Evolutionary conservation across 2,113 vertebrate species (phyloP), one percentile per base, ranked within the genome.

Genomic region (Perca fluviatilis): DNA sequence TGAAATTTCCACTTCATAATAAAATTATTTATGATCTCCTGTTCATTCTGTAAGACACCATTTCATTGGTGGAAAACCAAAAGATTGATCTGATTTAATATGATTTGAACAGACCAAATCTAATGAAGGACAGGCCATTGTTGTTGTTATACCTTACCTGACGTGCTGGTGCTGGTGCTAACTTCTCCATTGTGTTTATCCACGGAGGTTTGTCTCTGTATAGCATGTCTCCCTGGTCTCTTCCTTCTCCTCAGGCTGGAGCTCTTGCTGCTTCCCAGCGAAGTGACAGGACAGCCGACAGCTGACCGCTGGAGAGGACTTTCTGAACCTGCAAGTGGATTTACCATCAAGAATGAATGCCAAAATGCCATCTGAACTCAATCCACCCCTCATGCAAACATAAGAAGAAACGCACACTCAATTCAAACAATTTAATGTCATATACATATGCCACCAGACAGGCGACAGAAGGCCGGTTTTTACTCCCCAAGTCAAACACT

Each of bases 81-180:
- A 53, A 6, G 1, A 3, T n/a, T 10, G 21, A 51, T 74, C 5
- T 14, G 15, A 14, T n/a, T 74, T 14, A 47, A 15, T 27, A 6
- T 7, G 27, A 33, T 23, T 23, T 43, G 5, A 66, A 53, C 46
- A 40, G 16, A 21, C 18, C 19, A 63, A 64, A 56, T 47, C 10
- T n/a, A 63, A 23, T 2, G 25, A 27, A 40, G 16, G 46, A n/a
- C 15, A 23, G 50, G 43, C 21, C 23, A 30, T 16, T 66, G 10
- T 58, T 43, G 40, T 40, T 2, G 10, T 43, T 13, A 8, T 6
- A 9, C 2, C 51, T 61, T 33, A 98, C 98, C 98, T 96, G 97
- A 98, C 46, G 96, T 93, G 53, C 96, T 97, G 25, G 96, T 94
- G 95, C 97, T 97, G 25, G 96, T 94, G 95, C 97, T 97, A 69